Percentiles rank a stretch among this genome's conserved stretches.
Evolutionary conservation across 2,113 vertebrate genomes (phyloP).

Genomic region (Callorhinus ursinus): DNA sequence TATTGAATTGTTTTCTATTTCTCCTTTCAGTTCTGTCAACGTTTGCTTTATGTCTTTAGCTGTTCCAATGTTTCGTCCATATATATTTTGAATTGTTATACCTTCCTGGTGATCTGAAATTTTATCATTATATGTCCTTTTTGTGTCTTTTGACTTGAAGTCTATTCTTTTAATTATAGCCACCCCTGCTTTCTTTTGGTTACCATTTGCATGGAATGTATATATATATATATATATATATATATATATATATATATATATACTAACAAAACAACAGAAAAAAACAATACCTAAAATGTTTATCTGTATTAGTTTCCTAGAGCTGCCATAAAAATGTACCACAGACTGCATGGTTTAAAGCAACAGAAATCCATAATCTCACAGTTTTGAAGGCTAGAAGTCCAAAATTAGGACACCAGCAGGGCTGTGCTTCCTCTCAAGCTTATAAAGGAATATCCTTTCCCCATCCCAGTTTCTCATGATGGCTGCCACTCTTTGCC

Average conservation of each 20-base stretch:
- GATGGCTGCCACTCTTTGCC: not conserved
- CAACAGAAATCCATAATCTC: not conserved
- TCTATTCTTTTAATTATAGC: not conserved
- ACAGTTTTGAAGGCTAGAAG: not conserved
- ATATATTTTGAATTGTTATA: not conserved
- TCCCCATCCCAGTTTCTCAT: not conserved
- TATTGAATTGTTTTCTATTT: not conserved
- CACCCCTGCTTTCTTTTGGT: not conserved
- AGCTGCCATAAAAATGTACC: not conserved
- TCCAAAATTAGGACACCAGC: not conserved
- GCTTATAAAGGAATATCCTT: not conserved
- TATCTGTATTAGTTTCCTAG: not conserved
- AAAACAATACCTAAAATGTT: not conserved
- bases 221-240: no score
- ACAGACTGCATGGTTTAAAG: not conserved
- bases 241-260: not conserved
- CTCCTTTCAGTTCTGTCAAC: not conserved
- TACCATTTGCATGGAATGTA: not conserved
- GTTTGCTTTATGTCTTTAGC: not conserved
- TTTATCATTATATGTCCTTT: not conserved
- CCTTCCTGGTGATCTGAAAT: not conserved
- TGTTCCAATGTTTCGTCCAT: not conserved
- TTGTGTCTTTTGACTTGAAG: not conserved
- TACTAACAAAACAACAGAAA: not conserved
- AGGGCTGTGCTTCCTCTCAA: not conserved